Evolutionary conservation across 1,140 invertebrate genomes (phyloP).

Genomic region (Drosophila mauritiana): DNA sequence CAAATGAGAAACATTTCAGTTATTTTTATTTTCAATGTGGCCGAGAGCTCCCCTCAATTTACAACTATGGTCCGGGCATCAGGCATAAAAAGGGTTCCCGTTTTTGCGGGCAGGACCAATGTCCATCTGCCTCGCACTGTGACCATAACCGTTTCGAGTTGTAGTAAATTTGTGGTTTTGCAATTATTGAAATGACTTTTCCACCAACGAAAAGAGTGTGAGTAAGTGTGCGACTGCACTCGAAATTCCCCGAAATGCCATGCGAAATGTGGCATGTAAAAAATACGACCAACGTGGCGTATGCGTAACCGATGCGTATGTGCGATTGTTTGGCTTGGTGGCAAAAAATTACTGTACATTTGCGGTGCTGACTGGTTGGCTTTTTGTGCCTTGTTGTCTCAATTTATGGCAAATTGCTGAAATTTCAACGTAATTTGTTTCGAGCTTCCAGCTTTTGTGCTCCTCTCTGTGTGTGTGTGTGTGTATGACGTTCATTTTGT

Average conservation of each 20-base stretch:
- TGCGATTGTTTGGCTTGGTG: conserved; percentile 53
- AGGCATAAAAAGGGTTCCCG: conserved; percentile 59
- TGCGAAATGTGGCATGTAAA: conserved; percentile 3
- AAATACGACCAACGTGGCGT: conserved; percentile 51
- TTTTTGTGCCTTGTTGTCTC: conserved; percentile 82
- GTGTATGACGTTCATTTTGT: conserved; percentile 21
- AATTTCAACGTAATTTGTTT: conserved; percentile 79
- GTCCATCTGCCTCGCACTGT: conserved; percentile 52
- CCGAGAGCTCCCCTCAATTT: conserved; percentile 49
- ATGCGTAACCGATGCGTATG: conserved; percentile 55
- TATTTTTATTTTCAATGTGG: conserved; percentile 80
- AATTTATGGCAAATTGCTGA: conserved; percentile 83
- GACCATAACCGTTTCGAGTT: conserved; percentile 75
- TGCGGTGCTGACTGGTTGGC: conserved; percentile 71
- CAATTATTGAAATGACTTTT: conserved; percentile 84
- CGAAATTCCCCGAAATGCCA: conserved; percentile 62
- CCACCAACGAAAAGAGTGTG: conserved; percentile 19
- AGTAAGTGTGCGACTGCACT: conserved; percentile 28
- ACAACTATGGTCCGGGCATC: conserved; percentile 53
- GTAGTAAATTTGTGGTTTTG: conserved; percentile 85
- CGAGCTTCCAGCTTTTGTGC: conserved; percentile 9
- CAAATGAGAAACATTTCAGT: conserved; percentile 81
- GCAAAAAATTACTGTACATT: conserved; percentile 81
- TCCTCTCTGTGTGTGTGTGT: conserved; percentile 11
- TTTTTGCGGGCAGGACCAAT: conserved; percentile 59